Percentiles rank a stretch among this genome's conserved stretches.
These are phyloP conservation scores for Tretioscincus oriximinensis DNA, from an alignment of 2,113 vertebrate species.

Conservation along the genomic window DNA sequence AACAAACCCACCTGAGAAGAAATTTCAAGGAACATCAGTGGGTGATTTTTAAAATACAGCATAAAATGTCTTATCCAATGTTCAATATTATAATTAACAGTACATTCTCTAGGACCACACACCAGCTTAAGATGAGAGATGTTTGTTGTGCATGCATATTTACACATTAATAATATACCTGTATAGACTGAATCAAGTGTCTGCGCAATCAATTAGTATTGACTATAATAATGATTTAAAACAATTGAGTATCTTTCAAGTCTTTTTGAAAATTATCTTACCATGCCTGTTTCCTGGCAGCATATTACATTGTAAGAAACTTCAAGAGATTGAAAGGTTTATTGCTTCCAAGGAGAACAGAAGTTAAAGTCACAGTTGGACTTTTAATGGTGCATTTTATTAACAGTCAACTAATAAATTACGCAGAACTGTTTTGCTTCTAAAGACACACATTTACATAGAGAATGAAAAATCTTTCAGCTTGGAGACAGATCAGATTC, in stretches of 20 bases:
- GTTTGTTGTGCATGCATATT: no score
- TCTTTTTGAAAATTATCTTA: neutral
- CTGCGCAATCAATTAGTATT: neutral
- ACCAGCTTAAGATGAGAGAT: no score
- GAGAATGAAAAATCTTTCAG: conserved; percentile 12
- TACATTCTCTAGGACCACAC: no score
- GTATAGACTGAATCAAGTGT: neutral
- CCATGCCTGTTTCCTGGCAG: conserved; percentile 2
- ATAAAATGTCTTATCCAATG: no score
- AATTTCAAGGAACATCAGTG: no score
- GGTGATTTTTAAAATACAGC: no score
- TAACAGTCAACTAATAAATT: conserved; percentile 36
- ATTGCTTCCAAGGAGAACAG: conserved; percentile 28
- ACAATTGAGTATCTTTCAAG: neutral
- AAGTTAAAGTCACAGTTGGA: conserved; percentile 19
- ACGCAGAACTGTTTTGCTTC: neutral
- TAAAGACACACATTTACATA: neutral
- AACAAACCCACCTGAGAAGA: no score
- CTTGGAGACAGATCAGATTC: neutral
- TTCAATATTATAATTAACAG: no score
- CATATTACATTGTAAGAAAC: neutral
- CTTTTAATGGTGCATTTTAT: conserved; percentile 13
- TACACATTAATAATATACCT: neutral
- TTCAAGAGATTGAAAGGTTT: conserved; percentile 9
- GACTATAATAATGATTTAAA: accelerated